Base-by-base conservation (phyloP, 2,113 vertebrate genomes). In the Aspidoscelis tigris region DNA sequence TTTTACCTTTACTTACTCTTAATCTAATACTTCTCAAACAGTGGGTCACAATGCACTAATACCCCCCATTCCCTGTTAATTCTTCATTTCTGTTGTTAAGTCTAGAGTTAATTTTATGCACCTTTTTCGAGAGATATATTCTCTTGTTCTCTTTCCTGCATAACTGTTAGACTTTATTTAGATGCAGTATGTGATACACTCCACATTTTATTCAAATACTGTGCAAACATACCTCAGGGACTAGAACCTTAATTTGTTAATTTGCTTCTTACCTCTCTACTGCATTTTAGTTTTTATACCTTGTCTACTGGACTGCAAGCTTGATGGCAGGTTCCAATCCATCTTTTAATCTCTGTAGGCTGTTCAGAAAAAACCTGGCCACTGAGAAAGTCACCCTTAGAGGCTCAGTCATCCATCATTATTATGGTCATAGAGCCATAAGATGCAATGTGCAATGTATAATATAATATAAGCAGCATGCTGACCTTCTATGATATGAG, bases 321-420 rank as follows among this genome's bases (percentile, higher is more conserved):
- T 16, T 5, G 55, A 69, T n/a, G n/a, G 66, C 66, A 69, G 24
- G 1, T 5, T 14, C n/a, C 10, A 12, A 69, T 24, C 8, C 24
- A 66, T 66, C 66, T 69, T 69, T 69, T 69, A 69, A 69, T n/a
- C 66, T 69, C 26, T 69, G 66, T 69, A 69, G n/a, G n/a, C 66
- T n/a, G 66, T 26, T 69, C 10, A n/a, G 66, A 69, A 14, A 33
- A 69, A 69, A n/a, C n/a, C n/a, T 66, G 65, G 58, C 4, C 3
- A 61, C 58, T 18, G 58, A 61, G 58, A 16, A 61, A 61, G 58
- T 61, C 58, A 61, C 14, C 58, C 58, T 61, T 61, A 16, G 58
- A 18, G 4, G 3, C 14, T 61, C 58, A 61, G 58, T 16, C 58
- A 61, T 61, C 58, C 18, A 18, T 61, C 58, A 61, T 61, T 61